Conservation (phyloP, 2,113 vertebrate species). For the Agapornis roseicollis region DNA sequence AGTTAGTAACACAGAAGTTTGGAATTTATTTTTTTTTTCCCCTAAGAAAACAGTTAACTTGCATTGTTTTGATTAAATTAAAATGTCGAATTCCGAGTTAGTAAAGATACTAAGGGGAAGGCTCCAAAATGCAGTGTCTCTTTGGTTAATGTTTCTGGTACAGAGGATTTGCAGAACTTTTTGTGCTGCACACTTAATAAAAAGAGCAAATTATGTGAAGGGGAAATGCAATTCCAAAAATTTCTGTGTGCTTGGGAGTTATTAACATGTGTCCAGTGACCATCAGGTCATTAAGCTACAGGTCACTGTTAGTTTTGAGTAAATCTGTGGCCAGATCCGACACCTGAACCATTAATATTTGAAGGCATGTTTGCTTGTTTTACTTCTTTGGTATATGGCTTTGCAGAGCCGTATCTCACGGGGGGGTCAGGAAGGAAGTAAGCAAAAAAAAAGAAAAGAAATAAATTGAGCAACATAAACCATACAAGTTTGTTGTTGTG, state of each 20-base stretch:
- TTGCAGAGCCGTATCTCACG: background rate
- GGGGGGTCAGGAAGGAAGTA: background rate
- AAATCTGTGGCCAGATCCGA: background rate
- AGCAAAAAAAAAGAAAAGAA: background rate
- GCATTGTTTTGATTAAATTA: background rate
- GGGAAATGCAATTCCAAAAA: background rate
- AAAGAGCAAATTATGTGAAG: background rate
- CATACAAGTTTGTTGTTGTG: background rate
- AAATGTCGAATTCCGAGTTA: background rate
- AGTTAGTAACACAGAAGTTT: background rate
- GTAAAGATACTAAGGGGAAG: background rate
- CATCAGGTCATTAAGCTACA: background rate
- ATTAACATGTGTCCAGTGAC: background rate
- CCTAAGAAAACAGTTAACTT: background rate
- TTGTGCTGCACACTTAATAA: background rate
- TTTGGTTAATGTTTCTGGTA: background rate
- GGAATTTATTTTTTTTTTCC: background rate
- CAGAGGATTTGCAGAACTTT: background rate
- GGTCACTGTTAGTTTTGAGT: background rate
- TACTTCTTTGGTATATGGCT: background rate
- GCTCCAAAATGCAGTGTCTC: background rate
- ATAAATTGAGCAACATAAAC: background rate
- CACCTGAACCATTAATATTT: background rate
- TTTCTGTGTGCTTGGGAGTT: background rate
- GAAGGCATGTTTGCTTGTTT: background rate